Base-by-base conservation (phyloP, 2,797 vertebrate species). In the Parambassis ranga region DNA sequence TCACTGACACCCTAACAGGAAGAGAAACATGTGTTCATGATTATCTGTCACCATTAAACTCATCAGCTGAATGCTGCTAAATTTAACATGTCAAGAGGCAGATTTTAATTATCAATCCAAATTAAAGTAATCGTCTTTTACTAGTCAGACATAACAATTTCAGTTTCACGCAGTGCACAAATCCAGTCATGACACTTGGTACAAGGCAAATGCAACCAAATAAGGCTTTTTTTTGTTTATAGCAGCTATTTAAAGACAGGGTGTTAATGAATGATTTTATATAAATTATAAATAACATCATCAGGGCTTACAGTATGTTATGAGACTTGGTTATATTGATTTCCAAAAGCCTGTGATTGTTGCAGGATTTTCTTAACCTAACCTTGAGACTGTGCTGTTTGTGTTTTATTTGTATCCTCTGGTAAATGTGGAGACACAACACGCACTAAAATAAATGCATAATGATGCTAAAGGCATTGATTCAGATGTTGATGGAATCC, bases 1-100 rank as follows among this genome's bases (percentile, higher is more conserved):
- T 44, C 16, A 11, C 20, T 18, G 28, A 19, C 52, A 65, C 38
- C 26, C 41, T 28, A 15, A 28, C 51, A 49, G 36, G 71, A 23
- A 33, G n/a, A 60, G 22, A 36, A 53, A 57, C 44, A 52, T 33
- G 30, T 18, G 16, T 18, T 55, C 46, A 79, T 5, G 3, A 52
- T 76, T 59, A 65, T 65, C 36, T 15, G 6, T 59, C 72, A 56
- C 73, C 44, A 56, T 31, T 9, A 65, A 73, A 77, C 38, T 69
- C 70, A 73, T 74, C 60, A 68, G 39, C 61, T 53, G 65, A 79
- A 77, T 65, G 62, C 41, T 5, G 64, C 43, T 62, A 69, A 81
- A 85, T 77, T 44, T 55, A 56, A 36, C 43, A 46, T 64, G 43
- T 65, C 63, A 60, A 73, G 38, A 77, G 64, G 35, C 44, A 44